Evolutionary conservation across 2,113 vertebrate genomes (phyloP).

Genomic region (Xiphophorus couchianus): DNA sequence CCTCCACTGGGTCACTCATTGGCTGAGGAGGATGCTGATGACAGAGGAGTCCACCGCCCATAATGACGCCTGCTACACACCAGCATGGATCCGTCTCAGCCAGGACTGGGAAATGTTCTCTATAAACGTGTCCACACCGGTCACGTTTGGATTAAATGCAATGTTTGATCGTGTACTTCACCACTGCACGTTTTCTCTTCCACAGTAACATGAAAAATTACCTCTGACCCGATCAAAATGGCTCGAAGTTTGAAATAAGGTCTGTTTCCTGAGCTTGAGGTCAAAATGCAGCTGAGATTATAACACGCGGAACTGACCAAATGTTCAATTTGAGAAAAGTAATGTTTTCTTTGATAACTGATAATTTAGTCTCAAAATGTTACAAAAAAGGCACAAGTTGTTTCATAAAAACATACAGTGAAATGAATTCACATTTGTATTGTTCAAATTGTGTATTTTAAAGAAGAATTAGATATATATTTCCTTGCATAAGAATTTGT

Average conservation of each 20-base stretch:
- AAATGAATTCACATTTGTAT: neutral
- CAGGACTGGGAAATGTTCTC: neutral
- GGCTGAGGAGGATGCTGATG: slow-evolving; percentile 49
- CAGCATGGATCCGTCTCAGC: neutral
- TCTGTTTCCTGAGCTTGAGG: neutral
- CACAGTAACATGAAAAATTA: neutral
- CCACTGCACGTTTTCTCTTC: neutral
- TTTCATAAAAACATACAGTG: neutral
- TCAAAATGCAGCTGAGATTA: neutral
- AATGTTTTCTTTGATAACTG: neutral
- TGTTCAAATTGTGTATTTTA: too few species aligned
- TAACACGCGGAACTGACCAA: neutral
- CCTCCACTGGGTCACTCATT: slow-evolving; percentile 40
- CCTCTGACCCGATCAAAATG: too few species aligned
- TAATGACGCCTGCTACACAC: slow-evolving; percentile 9
- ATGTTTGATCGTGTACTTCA: neutral
- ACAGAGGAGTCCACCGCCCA: slow-evolving; percentile 17
- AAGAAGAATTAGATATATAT: too few species aligned
- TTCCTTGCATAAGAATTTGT: too few species aligned
- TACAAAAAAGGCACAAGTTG: neutral
- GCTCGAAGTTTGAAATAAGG: too few species aligned
- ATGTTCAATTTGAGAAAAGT: too few species aligned
- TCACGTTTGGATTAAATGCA: neutral
- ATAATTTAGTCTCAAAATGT: neutral
- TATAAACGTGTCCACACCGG: neutral